Percentiles rank a stretch among this genome's conserved stretches.
These are phyloP conservation scores for Drosophila tsacasi DNA, from an alignment of 1,140 invertebrate genomes.

Conservation along the genomic window DNA sequence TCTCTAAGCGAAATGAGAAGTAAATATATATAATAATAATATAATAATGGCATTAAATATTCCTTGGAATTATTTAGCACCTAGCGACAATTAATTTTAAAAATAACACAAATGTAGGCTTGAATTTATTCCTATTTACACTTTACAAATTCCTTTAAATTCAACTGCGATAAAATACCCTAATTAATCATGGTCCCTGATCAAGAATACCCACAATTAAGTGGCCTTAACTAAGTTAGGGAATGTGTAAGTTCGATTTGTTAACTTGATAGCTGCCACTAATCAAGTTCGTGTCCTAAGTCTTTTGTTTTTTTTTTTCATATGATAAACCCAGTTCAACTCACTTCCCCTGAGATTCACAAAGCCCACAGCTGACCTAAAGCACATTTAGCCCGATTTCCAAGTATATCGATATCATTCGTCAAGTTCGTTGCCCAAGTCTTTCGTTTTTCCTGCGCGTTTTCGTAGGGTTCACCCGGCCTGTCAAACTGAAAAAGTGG, in stretches of 20 bases:
- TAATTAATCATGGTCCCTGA: not conserved
- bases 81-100: not conserved
- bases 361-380: not conserved
- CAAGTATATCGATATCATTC: constrained; percentile 40
- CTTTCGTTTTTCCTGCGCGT: constrained; percentile 31
- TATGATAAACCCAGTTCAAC: not conserved
- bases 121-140: not conserved
- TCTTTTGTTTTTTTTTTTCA: constrained; percentile 64
- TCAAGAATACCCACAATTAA: constrained; percentile 1
- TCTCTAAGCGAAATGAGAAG: not conserved
- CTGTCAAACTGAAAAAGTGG: constrained; percentile 80
- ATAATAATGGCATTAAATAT: not conserved
- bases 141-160: not conserved
- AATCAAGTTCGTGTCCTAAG: constrained; percentile 73
- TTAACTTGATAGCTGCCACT: constrained; percentile 1
- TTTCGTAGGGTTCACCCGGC: constrained; percentile 9
- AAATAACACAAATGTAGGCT: not conserved
- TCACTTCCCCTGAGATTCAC: not conserved
- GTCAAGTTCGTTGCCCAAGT: constrained; percentile 44
- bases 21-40: not conserved
- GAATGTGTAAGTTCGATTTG: not conserved
- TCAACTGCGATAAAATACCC: not conserved
- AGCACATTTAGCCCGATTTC: constrained; percentile 3
- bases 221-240: not conserved
- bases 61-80: not conserved